Conservation (phyloP, 2,888 invertebrate species). For the Idaea dimidiata region DNA sequence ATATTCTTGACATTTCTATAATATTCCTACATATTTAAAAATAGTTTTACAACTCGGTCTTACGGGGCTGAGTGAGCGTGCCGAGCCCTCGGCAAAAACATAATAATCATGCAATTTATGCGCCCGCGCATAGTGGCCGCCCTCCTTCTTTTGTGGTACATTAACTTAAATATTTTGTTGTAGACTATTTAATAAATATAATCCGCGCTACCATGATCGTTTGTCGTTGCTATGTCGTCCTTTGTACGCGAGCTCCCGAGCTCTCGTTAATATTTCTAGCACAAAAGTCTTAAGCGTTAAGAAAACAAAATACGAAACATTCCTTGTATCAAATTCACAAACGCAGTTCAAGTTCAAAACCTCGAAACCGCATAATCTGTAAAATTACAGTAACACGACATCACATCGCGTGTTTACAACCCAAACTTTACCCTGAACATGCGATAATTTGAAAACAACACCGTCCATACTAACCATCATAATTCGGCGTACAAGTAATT, state of each 20-base stretch:
- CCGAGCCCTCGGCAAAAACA: slow-evolving; percentile 40
- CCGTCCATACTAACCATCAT: slow-evolving; percentile 19
- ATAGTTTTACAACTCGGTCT: slow-evolving; percentile 17
- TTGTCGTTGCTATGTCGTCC: too few relatives aligned
- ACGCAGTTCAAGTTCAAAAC: not conserved
- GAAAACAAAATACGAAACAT: too few relatives aligned
- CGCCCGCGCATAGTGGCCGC: slow-evolving; percentile 18
- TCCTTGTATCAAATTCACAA: too few relatives aligned
- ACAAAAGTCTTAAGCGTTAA: too few relatives aligned
- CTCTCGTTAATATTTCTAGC: too few relatives aligned
- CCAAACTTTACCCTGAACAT: slow-evolving; percentile 27
- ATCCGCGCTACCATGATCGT: too few relatives aligned
- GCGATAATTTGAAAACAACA: slow-evolving; percentile 38
- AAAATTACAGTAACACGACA: slow-evolving; percentile 24
- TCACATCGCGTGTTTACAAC: slow-evolving; percentile 25
- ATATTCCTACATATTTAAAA: slow-evolving; percentile 16
- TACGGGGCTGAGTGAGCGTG: slow-evolving; percentile 33
- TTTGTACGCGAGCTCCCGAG: too few relatives aligned
- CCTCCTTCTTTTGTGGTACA: slow-evolving; percentile 13
- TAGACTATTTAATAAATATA: not conserved
- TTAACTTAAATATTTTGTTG: not conserved
- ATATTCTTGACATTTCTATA: slow-evolving; percentile 31
- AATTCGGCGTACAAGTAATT: slow-evolving; percentile 13
- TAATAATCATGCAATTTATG: slow-evolving; percentile 42
- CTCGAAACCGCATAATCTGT: not conserved